A percentile compares a stretch with the other conserved stretches of the same genome.
Conservation (phyloP, 2,113 vertebrate genomes). For the Archocentrus centrarchus region DNA sequence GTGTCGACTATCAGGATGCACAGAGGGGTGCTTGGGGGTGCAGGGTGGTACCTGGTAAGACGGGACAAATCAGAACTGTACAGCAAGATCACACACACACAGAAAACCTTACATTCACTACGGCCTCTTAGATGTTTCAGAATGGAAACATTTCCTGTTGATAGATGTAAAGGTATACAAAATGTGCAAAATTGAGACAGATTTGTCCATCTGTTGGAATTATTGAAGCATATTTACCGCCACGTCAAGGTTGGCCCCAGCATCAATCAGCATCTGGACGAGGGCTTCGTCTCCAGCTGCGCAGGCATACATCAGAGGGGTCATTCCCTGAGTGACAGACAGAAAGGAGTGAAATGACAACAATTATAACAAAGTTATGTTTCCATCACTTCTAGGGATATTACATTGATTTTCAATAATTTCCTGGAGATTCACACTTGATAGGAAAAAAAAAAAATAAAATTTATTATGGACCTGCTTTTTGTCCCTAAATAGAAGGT, state of each 20-base stretch:
- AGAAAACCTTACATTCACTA: background rate
- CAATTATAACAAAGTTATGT: background rate
- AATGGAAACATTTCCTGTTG: background rate
- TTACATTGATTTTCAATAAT: background rate
- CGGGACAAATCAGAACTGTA: slow-evolving; percentile 5
- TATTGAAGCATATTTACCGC: slow-evolving; percentile 66
- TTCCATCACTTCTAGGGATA: background rate
- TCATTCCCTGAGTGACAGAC: slow-evolving; percentile 87
- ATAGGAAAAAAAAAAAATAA: no score
- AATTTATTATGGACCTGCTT: background rate
- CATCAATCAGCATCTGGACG: slow-evolving; percentile 97
- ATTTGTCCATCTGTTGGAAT: slow-evolving; percentile 5
- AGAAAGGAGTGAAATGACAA: background rate
- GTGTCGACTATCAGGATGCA: slow-evolving; percentile 95
- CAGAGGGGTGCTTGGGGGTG: slow-evolving; percentile 88
- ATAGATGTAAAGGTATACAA: background rate
- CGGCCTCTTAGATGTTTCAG: background rate
- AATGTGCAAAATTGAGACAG: background rate
- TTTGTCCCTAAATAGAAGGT: background rate
- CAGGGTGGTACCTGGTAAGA: slow-evolving; percentile 86
- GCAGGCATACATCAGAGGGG: slow-evolving; percentile 96
- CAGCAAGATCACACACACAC: background rate
- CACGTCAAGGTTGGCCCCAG: slow-evolving; percentile 90
- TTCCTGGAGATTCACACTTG: fast-evolving
- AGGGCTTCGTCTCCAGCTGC: slow-evolving; percentile 96